Base-by-base conservation (phyloP, 2,888 invertebrate genomes). In the Trisateles emortualis region DNA sequence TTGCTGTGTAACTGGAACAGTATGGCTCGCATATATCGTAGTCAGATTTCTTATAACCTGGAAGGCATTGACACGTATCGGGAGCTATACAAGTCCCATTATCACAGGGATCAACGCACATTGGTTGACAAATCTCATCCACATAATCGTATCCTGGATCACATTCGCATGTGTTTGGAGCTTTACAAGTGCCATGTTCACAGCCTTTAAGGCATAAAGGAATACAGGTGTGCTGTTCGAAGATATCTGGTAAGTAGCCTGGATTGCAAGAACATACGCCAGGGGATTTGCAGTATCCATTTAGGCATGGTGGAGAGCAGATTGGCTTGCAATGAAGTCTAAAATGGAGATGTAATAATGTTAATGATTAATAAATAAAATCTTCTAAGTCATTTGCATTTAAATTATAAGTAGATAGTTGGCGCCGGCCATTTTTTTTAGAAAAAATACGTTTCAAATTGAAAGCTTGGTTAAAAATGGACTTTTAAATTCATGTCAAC, bases 21-120 rank as follows among this genome's bases (percentile, higher is more conserved):
- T 39, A n/a, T 1, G 39, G 19, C 10, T 67, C 50, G 19, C 83
- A 83, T 0, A 44, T 52, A 35, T 75, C 72, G 2, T 46, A 40
- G 5, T 68, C 72, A 8, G 68, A 64, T 56, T 69, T 72, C 41
- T 29, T 40, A 29, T 46, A 52, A 0, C 72, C 74, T 59, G 78
- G 65, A 6, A 85, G 74, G 59, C 94, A 94, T 49, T 85, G 64
- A 56, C 93, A 94, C 0, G 78, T 83, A 38, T 93, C 85, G 0
- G 94, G 94, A 0, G 87, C 88, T 0, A 86, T 73, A 61, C 94
- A 94, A 0, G 64, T 69, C 2, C 93, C 93, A 68, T 94, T 92
- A 0, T 75, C 64, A 39, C 94, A 94, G 6, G 85, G 83, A 6
- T 88, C 83, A 0, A 55, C 52, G 56, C 94, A 94, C 5, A 52